Percentiles rank a stretch among this genome's conserved stretches.
phyloP scores from a whole-genome alignment of 1,140 invertebrate genomes.

The Ridgeia piscesae region DNA sequence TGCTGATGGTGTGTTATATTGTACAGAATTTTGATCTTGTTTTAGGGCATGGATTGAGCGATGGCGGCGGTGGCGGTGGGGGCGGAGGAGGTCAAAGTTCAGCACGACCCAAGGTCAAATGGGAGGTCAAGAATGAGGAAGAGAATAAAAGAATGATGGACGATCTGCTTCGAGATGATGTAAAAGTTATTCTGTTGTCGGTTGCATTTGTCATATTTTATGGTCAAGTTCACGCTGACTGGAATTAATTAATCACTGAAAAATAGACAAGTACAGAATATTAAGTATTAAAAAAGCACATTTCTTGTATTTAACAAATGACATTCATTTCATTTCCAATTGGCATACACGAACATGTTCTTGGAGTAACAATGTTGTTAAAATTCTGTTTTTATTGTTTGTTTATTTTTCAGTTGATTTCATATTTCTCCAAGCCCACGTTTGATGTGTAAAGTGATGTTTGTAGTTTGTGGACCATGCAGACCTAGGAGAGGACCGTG shows the following conservation, averaged over 20 bases:
- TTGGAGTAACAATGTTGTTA: neutral
- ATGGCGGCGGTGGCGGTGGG: constrained; percentile 33
- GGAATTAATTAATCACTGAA: neutral
- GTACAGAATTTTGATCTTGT: constrained; percentile 28
- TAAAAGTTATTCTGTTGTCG: constrained; percentile 33
- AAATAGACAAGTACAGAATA: neutral
- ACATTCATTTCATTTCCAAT: neutral
- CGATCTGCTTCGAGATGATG: constrained; percentile 41
- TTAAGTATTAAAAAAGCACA: neutral
- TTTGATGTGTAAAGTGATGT: neutral
- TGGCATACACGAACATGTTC: too few species aligned
- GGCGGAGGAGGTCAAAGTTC: constrained; percentile 7
- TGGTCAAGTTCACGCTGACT: neutral
- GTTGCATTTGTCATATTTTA: constrained; percentile 18
- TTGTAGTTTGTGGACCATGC: constrained; percentile 37
- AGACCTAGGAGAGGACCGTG: constrained; percentile 18
- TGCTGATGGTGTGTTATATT: constrained; percentile 17
- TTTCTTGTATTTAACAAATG: neutral
- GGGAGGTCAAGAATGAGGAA: constrained; percentile 27
- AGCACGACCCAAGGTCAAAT: constrained; percentile 26
- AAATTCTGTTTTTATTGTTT: neutral
- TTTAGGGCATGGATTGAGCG: constrained; percentile 21
- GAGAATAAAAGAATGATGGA: constrained; percentile 38
- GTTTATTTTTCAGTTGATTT: neutral
- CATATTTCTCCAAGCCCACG: neutral